Base-by-base conservation (phyloP, 2,797 vertebrate genomes). In the Rachycentron canadum region DNA sequence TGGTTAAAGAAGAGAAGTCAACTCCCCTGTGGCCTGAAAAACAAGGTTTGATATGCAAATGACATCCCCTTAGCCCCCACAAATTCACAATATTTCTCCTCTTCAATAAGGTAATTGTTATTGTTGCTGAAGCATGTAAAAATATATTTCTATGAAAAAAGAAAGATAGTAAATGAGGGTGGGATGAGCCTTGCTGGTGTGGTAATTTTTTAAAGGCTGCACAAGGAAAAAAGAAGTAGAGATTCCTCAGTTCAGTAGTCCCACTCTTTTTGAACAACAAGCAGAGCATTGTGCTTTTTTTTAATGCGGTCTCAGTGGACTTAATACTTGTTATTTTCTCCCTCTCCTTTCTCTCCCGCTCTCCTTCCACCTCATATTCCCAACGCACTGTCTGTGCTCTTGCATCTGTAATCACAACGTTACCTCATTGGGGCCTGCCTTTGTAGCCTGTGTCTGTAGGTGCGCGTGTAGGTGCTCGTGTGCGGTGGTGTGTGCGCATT, bases 401-500 rank as follows among this genome's bases (percentile, higher is more conserved):
- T 92, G 92, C 91, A 92, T 93, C 89, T 92, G 87, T 93, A 94
- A 94, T 95, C 91, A 92, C 87, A 90, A 77, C 82, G 84, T 94
- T 92, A 91, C 91, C 90, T 92, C 88, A 87, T 89, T 83, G 81
- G 90, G 84, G 86, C 82, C 84, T 82, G 88, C 75, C 87, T 93
- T 92, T 94, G 86, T 92, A 90, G 86, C 83, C 69, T 62, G 82
- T 79, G 81, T 73, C 67, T 79, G 78, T 69, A 64, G 62, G 81
- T 90, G 80, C 57, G 17, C 5, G 76, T 49, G 69, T 40, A 50
- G 59, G 81, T 82, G 82, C 61, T 21, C 4, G 43, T 55, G 50
- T 26, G 21, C 28, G 28, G 66, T 66, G 73, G 61, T 77, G 78
- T 81, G 57, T 59, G 76, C 59, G 69, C 64, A 69, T 87, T 83